These are phyloP conservation scores for Furcifer pardalis DNA, from an alignment of 2,797 vertebrate species.

Conservation along the genomic window DNA sequence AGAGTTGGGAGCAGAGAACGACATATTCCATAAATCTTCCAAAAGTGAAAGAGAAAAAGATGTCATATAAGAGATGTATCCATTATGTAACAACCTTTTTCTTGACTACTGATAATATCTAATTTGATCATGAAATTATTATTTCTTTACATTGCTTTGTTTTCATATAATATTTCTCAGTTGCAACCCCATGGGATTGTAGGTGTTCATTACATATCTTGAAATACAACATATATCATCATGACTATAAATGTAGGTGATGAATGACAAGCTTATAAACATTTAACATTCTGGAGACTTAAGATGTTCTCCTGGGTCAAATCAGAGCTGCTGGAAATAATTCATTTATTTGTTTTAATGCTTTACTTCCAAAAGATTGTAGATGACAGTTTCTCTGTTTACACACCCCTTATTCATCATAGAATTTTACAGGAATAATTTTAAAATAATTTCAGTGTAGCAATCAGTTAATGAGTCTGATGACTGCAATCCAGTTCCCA, in stretches of 20 bases:
- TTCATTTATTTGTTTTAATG: conserved; percentile 18
- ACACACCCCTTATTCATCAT: background rate
- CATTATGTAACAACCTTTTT: background rate
- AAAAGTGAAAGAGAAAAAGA: background rate
- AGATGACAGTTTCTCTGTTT: background rate
- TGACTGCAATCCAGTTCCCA: background rate
- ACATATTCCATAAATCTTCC: background rate
- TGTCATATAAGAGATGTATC: background rate
- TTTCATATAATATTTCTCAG: background rate
- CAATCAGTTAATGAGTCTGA: background rate
- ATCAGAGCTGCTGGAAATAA: conserved; percentile 18
- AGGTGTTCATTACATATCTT: background rate
- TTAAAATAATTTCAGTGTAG: conserved; percentile 30
- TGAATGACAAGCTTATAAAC: conserved; percentile 17
- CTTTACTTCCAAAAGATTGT: background rate
- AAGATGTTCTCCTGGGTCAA: conserved; percentile 15
- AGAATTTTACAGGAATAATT: background rate
- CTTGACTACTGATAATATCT: background rate
- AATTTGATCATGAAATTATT: background rate
- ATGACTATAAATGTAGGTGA: conserved; percentile 9
- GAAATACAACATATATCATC: background rate
- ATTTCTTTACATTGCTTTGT: background rate
- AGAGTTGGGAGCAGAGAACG: background rate
- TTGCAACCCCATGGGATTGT: background rate
- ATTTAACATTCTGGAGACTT: conserved; percentile 34